Base-by-base conservation (phyloP, 2,888 invertebrate genomes). In the Archips xylosteana region DNA sequence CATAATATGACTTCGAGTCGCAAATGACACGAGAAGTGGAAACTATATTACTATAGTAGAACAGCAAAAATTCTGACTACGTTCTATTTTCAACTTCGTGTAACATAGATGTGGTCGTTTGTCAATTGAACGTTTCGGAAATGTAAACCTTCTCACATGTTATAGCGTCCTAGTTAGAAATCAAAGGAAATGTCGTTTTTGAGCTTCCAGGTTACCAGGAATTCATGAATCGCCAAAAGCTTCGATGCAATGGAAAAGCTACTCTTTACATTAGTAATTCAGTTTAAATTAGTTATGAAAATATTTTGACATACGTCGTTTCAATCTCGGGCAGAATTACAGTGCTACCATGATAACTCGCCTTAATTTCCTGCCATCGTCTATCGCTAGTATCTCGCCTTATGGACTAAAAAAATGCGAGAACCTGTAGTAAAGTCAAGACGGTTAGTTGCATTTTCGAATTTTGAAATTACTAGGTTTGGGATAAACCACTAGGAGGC, bases 1-100 rank as follows among this genome's bases (percentile, higher is more conserved):
- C 23, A 15, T 34, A 5, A 36, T 1, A 15, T 15, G 23, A 69
- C 13, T 60, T 23, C 51, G 8, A n/a, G 32, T 49, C 36, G 9
- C 15, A 12, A 49, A 34, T 49, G 49, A 61, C 32, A 39, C 51
- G 49, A 68, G 15, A 36, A 36, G 8, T 51, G 10, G 49, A 15
- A 60, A 23, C 49, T 13, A 51, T 69, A 49, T 49, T 69, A 23
- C 49, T 13, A 51, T 69, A 49, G 61, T 69, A 60, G 69, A 15
- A 23, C 39, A 49, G 13, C n/a, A 39, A 47, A 39, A 61, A 51
- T 12, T 49, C 0, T 39, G 39, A 23, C 23, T 0, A 6, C 1
- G 54, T 54, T 54, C 15, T 1, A 63, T n/a, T 51, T 12, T 12
- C 39, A 12, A 32, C 49, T 61, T 13, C 61, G 61, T 39, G 2